A percentile compares a stretch with the other conserved stretches of the same genome.
phyloP scores from a whole-genome alignment of 2,888 invertebrate genomes.

The Anticlea derivata region DNA sequence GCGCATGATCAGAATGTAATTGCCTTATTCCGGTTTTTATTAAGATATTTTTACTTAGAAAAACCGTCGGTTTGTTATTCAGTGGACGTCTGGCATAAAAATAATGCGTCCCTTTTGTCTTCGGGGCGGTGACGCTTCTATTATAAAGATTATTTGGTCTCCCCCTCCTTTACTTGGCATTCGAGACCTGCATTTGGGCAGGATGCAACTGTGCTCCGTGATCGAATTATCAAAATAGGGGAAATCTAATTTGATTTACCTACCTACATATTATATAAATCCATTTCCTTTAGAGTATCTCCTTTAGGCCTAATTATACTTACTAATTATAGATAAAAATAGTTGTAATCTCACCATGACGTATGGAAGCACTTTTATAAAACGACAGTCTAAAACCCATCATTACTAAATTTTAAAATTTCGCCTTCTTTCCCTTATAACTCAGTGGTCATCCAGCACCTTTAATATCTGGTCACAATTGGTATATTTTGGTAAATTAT shows the following conservation, averaged over 20 bases:
- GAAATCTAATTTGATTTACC: constrained; percentile 43
- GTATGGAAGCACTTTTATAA: no score
- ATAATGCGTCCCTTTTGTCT: constrained; percentile 80
- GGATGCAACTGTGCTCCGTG: constrained; percentile 79
- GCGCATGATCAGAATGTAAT: constrained; percentile 78
- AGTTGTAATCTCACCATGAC: no score
- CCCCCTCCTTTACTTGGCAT: constrained; percentile 74
- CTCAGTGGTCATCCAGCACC: no score
- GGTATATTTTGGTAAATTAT: no score
- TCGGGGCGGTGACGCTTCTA: constrained; percentile 59
- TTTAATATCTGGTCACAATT: no score
- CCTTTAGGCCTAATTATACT: no score
- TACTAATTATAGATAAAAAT: no score
- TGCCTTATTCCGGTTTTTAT: constrained; percentile 71
- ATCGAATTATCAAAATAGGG: constrained; percentile 65
- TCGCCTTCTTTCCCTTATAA: no score
- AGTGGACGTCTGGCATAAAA: constrained; percentile 73
- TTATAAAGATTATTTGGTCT: constrained; percentile 66
- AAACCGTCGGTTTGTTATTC: constrained; percentile 73
- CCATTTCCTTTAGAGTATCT: constrained; percentile 2
- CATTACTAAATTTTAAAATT: no score
- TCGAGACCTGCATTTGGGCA: constrained; percentile 70
- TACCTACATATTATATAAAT: constrained; percentile 4
- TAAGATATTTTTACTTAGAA: constrained; percentile 78
- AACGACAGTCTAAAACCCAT: no score